Conservation (phyloP, 2,113 vertebrate genomes). For the Prunella fulvescens region DNA sequence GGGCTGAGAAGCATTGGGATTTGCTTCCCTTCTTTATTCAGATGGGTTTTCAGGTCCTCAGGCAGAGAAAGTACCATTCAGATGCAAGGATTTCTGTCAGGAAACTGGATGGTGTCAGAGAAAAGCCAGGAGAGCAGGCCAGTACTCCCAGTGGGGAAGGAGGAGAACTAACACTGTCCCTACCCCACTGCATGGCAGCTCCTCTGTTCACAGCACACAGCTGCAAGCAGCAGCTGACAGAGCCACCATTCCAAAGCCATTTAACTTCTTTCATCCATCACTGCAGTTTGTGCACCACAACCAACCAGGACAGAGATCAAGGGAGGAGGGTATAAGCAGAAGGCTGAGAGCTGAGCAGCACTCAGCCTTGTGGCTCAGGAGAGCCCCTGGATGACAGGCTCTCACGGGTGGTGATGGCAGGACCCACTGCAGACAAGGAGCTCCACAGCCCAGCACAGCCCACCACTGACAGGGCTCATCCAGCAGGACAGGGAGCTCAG, state of each 20-base stretch:
- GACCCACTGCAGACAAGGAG: neutral
- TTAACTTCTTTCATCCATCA: neutral
- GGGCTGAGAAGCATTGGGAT: neutral
- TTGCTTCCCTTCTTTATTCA: neutral
- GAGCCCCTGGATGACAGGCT: neutral
- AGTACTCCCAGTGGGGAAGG: neutral
- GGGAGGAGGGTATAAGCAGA: neutral
- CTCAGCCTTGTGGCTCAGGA: rapidly evolving
- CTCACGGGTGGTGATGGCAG: rapidly evolving
- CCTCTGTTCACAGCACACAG: neutral
- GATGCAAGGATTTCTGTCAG: neutral
- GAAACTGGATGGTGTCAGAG: neutral
- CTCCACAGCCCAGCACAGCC: neutral
- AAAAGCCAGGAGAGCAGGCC: neutral
- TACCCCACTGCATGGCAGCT: neutral
- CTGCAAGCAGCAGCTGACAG: neutral
- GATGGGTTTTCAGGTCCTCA: neutral
- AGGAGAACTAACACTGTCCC: neutral
- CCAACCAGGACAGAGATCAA: neutral
- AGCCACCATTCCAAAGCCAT: neutral
- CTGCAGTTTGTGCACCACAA: neutral
- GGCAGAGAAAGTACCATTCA: neutral
- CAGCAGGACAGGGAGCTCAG: neutral
- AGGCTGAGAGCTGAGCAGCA: neutral
- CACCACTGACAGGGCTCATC: neutral